Base-by-base conservation (phyloP, 2,797 vertebrate genomes). In the Oophaga sylvatica region DNA sequence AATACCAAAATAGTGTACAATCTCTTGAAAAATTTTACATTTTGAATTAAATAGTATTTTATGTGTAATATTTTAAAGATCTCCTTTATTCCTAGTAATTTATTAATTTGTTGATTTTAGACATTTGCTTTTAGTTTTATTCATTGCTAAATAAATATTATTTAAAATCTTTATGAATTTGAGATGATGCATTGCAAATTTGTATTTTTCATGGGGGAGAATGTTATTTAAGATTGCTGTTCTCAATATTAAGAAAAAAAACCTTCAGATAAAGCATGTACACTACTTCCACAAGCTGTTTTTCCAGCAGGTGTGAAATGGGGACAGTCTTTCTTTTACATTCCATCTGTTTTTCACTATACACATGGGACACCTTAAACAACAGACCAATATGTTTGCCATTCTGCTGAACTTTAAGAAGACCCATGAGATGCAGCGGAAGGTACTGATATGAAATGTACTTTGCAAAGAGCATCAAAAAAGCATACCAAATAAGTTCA, bases 381-480 rank as follows among this genome's bases (percentile, higher is more conserved):
- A 89, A 86, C 80, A 89, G 84, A 83, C 84, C 88, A 89, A 89
- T 89, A 89, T 89, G 88, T 83, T 89, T 89, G 57, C 80, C 84
- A 86, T 89, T 86, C 73, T 89, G 88, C 35, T 83, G 84, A 86
- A 89, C 88, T 86, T 89, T 86, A 83, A 71, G 80, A 86, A 83
- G 84, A 57, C 84, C 75, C 88, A 35, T 19, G 80, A 86, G 88
- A 86, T 77, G 83, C 19, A 77, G 56, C n/a, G 31, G 71, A 84
- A 79, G 45, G 76, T 78, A 80, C 35, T 80, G 81, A 84, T 78
- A 87, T 87, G 73, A 83, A 83, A 87, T 65, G 20, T 68, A 70
- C 53, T 60, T 6, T 17, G 48, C 11, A 83, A 78, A 67, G 53
- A 76, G 53, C 71, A 87, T 77, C 26, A 70, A 77, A 85, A 59